These are phyloP conservation scores for Distichodus sexfasciatus DNA, from an alignment of 2,797 vertebrate genomes.

Conservation along the genomic window DNA sequence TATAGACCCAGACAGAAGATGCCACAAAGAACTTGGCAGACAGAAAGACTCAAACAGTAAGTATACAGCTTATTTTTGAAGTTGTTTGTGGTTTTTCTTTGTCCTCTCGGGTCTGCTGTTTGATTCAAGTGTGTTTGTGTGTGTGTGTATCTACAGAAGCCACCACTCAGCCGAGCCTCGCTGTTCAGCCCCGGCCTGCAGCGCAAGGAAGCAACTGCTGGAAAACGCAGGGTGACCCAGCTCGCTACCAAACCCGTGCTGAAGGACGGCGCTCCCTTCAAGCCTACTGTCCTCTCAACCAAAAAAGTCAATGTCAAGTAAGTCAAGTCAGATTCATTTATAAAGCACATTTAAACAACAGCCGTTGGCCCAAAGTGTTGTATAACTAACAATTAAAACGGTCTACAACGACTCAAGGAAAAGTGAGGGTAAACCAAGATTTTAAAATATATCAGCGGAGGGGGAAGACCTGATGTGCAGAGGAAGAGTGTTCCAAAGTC, in stretches of 20 bases:
- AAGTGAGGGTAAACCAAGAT: too few species aligned
- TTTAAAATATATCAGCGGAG: too few species aligned
- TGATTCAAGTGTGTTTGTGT: background rate
- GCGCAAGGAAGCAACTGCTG: slow-evolving; percentile 53
- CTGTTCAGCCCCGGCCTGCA: slow-evolving; percentile 73
- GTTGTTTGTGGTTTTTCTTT: too few species aligned
- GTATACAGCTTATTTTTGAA: slow-evolving; percentile 1
- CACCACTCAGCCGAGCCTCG: slow-evolving; percentile 45
- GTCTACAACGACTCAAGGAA: too few species aligned
- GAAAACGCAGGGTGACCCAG: slow-evolving; percentile 51
- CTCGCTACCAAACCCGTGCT: slow-evolving; percentile 56
- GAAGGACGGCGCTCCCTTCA: slow-evolving; percentile 66
- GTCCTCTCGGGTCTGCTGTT: too few species aligned
- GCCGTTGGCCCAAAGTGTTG: too few species aligned
- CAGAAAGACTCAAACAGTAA: slow-evolving; percentile 54
- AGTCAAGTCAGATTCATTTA: too few species aligned
- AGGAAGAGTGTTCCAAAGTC: too few species aligned
- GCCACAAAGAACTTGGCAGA: slow-evolving; percentile 47
- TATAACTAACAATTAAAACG: too few species aligned
- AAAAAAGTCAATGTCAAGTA: slow-evolving; percentile 91
- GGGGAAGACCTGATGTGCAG: too few species aligned
- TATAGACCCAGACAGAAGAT: slow-evolving; percentile 64
- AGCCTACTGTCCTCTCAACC: slow-evolving; percentile 73
- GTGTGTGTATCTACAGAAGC: slow-evolving; percentile 58
- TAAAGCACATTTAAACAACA: too few species aligned